Conservation (phyloP, 2,797 vertebrate species). For the Danio albolineatus region DNA sequence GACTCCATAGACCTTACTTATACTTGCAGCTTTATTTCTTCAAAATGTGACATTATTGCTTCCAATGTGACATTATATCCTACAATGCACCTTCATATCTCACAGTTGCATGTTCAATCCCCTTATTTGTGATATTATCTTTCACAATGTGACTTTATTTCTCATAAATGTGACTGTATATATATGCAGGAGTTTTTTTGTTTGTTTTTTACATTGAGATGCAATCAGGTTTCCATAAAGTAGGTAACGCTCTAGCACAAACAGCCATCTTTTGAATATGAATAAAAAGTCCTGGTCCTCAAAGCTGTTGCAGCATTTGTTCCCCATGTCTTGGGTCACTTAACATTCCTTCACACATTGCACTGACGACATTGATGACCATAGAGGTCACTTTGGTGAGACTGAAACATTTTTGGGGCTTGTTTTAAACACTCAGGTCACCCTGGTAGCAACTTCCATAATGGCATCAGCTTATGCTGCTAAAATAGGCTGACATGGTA, state of each 20-base stretch:
- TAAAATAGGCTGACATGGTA: constrained; percentile 62
- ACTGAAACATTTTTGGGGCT: constrained; percentile 54
- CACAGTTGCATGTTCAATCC: neutral
- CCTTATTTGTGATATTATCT: neutral
- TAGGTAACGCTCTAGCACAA: neutral
- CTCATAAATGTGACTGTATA: neutral
- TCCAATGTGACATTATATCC: too few species aligned
- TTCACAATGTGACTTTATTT: neutral
- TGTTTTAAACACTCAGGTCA: constrained; percentile 48
- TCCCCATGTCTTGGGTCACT: constrained; percentile 23
- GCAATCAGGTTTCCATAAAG: neutral
- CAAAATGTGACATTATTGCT: too few species aligned
- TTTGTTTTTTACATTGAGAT: neutral
- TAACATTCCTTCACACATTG: constrained; percentile 32
- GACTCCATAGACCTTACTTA: neutral
- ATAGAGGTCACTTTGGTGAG: constrained; percentile 46
- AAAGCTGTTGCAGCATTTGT: constrained; percentile 23
- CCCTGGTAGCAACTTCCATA: constrained; percentile 50
- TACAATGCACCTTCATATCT: neutral
- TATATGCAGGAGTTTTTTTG: too few species aligned
- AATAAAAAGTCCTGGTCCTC: neutral
- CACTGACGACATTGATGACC: constrained; percentile 18
- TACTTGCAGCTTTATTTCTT: too few species aligned
- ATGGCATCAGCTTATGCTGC: constrained; percentile 57
- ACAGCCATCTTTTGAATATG: constrained; percentile 1